These are phyloP conservation scores for Acanthornis magna DNA, from an alignment of 2,797 vertebrate genomes.

Conservation along the genomic window DNA sequence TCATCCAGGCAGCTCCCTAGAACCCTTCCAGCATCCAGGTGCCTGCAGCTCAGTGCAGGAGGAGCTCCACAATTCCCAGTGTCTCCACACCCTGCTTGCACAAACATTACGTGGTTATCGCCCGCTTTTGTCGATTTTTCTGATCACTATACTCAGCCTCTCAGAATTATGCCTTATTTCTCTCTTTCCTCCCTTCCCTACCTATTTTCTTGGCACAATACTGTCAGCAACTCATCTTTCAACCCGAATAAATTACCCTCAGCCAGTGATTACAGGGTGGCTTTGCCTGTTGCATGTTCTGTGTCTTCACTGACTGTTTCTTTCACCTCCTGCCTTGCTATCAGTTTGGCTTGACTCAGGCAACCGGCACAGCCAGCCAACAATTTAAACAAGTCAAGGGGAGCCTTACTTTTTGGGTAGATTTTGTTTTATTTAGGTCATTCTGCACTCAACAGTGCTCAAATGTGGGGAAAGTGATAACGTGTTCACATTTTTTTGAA, in stretches of 20 bases:
- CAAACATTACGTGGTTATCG: not conserved
- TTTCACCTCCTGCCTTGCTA: not conserved
- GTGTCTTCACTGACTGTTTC: not conserved
- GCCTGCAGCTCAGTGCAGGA: not conserved
- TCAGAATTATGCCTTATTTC: not conserved
- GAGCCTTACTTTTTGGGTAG: not conserved
- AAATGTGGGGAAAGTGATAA: slow-evolving; percentile 10
- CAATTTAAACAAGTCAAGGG: not conserved
- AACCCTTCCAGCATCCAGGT: not conserved
- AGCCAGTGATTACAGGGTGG: not conserved
- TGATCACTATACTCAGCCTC: not conserved
- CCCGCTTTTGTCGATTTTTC: not conserved
- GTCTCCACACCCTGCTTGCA: not conserved
- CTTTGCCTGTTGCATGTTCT: not conserved
- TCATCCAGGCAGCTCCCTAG: not conserved
- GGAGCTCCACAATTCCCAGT: fast-evolving
- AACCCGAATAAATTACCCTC: not conserved
- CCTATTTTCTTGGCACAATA: not conserved
- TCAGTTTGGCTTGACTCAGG: not conserved
- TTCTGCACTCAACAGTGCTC: not conserved
- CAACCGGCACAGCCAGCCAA: not conserved
- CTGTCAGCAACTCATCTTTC: slow-evolving; percentile 3
- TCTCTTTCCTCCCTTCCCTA: not conserved
- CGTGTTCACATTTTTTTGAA: not conserved
- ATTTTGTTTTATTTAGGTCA: not conserved